Conservation (phyloP, 2,113 vertebrate species). For the Barnardius zonarius region DNA sequence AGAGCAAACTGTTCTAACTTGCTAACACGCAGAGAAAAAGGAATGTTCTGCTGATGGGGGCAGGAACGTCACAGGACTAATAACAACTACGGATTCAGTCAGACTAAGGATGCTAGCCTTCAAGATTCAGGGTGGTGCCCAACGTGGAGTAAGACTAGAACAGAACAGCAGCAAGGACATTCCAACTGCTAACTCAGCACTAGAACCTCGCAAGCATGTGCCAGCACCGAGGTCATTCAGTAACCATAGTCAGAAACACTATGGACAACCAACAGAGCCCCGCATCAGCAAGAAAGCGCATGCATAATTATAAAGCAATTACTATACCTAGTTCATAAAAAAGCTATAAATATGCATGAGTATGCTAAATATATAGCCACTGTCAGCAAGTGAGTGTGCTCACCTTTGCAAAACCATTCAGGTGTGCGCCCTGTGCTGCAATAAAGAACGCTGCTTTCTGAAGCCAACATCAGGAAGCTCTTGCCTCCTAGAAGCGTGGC, state of each 20-base stretch:
- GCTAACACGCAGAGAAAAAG: background rate
- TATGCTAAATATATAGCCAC: background rate
- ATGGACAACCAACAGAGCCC: background rate
- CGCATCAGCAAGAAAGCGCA: background rate
- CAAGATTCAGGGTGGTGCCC: background rate
- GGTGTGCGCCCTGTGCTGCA: background rate
- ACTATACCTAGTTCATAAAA: background rate
- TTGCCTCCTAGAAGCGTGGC: background rate
- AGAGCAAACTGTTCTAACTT: background rate
- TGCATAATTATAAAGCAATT: background rate
- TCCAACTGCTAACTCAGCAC: background rate
- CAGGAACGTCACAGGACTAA: background rate
- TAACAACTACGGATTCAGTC: too few relatives aligned
- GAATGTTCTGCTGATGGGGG: background rate
- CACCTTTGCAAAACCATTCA: background rate
- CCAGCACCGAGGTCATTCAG: background rate
- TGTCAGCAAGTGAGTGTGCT: background rate
- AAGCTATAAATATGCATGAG: background rate
- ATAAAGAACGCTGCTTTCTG: background rate
- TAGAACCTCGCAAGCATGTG: too few relatives aligned
- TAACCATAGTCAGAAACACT: background rate
- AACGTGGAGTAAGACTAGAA: background rate
- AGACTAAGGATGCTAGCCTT: background rate
- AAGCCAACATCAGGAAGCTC: rapidly evolving
- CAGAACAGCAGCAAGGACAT: background rate